Percentiles rank a stretch among this genome's conserved stretches.
These are phyloP conservation scores for Zaprionus ghesquierei DNA, from an alignment of 1,140 invertebrate genomes.

Conservation along the genomic window DNA sequence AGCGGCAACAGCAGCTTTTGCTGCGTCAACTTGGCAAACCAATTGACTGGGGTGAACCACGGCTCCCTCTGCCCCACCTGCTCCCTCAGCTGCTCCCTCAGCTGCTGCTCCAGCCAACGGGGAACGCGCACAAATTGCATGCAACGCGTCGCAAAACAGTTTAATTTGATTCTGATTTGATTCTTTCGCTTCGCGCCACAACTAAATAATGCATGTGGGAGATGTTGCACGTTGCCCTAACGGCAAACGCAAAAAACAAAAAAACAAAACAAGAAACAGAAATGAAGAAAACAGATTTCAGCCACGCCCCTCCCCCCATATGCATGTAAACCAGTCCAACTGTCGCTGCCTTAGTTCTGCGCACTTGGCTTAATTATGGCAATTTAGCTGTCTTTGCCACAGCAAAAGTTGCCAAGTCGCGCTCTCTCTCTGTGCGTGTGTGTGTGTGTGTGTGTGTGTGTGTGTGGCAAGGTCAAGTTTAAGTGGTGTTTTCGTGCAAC, in stretches of 20 bases:
- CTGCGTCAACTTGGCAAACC: conserved; percentile 64
- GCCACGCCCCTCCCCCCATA: not conserved
- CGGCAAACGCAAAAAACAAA: too few species aligned
- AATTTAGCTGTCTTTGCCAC: not conserved
- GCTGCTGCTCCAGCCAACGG: not conserved
- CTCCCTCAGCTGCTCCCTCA: not conserved
- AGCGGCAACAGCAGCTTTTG: not conserved
- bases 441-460: not conserved
- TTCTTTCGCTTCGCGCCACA: conserved; percentile 29
- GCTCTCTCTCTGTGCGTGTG: not conserved
- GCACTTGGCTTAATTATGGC: not conserved
- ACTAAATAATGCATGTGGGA: conserved; percentile 42
- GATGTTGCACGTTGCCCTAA: conserved; percentile 5
- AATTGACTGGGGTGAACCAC: conserved; percentile 30
- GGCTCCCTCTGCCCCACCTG: too few species aligned
- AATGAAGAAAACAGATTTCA: too few species aligned
- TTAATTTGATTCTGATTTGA: conserved; percentile 32
- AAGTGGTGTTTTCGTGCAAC: not conserved
- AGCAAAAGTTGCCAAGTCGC: not conserved
- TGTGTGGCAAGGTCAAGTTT: not conserved
- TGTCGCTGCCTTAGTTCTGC: not conserved
- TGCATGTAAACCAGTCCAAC: not conserved
- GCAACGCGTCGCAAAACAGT: conserved; percentile 13
- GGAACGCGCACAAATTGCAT: conserved; percentile 4
- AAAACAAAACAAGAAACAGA: not conserved